phyloP scores from a whole-genome alignment of 2,113 vertebrate genomes.

The Stegastes partitus region DNA sequence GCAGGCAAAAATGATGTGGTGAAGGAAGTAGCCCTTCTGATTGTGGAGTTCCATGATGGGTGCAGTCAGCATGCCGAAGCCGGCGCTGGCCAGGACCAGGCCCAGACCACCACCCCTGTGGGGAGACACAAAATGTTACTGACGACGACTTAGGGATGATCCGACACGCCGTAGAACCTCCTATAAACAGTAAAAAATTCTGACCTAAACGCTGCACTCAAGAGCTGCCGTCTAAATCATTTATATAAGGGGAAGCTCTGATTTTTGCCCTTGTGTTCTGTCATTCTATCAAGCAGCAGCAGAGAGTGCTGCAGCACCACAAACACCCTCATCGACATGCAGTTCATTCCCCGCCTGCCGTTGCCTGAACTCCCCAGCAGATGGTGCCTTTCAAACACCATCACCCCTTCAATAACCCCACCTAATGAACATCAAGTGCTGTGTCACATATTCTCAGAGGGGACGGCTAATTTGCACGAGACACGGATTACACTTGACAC shows the following conservation, averaged over 20 bases:
- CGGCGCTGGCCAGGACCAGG: slow-evolving; percentile 94
- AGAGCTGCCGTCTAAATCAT: not conserved
- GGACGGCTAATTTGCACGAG: slow-evolving; percentile 38
- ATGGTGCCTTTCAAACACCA: slow-evolving; percentile 16
- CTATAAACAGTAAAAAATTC: not conserved
- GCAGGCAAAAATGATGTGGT: slow-evolving; percentile 99
- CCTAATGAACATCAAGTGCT: slow-evolving; percentile 42
- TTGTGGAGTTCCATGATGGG: slow-evolving; percentile 99
- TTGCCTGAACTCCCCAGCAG: slow-evolving; percentile 47
- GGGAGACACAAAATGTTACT: slow-evolving; percentile 22
- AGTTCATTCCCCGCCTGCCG: not conserved
- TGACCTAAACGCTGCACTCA: not conserved
- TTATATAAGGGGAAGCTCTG: not conserved
- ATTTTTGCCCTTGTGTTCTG: slow-evolving; percentile 15
- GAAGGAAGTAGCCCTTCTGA: slow-evolving; percentile 98
- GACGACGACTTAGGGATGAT: not conserved
- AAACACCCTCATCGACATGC: slow-evolving; percentile 8
- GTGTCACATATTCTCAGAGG: slow-evolving; percentile 48
- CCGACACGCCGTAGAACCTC: not conserved
- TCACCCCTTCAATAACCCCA: slow-evolving; percentile 39
- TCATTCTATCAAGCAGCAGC: slow-evolving; percentile 56
- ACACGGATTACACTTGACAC: slow-evolving; percentile 47
- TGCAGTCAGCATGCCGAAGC: slow-evolving; percentile 95
- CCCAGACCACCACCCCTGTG: slow-evolving; percentile 93
- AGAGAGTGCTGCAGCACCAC: slow-evolving; percentile 71